Conservation (phyloP, 2,113 vertebrate species). For the Petroica traversi region DNA sequence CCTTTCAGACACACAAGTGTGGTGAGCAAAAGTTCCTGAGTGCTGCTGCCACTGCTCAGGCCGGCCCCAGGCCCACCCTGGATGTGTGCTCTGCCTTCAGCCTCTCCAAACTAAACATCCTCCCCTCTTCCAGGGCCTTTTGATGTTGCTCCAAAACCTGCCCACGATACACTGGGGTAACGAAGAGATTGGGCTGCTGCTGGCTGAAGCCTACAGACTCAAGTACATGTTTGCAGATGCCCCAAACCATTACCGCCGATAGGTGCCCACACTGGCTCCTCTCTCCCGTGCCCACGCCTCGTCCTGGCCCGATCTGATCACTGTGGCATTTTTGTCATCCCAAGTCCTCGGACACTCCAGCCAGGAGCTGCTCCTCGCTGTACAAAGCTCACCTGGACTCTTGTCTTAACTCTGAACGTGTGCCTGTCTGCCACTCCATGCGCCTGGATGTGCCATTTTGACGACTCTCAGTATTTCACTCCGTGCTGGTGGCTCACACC, state of each 20-base stretch:
- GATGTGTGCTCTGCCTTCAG: neutral
- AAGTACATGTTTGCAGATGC: constrained; percentile 99
- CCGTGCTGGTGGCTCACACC: neutral
- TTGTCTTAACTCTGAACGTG: constrained; percentile 64
- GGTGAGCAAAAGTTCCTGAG: rapidly evolving
- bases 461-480: constrained; percentile 15
- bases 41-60: neutral
- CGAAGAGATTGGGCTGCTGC: constrained; percentile 93
- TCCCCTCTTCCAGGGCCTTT: constrained; percentile 83
- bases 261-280: constrained; percentile 64
- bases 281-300: neutral
- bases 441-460: constrained; percentile 58
- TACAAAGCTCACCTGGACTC: constrained; percentile 69
- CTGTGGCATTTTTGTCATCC: constrained; percentile 70
- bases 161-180: constrained; percentile 99
- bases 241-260: constrained; percentile 97
- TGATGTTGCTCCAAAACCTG: constrained; percentile 97
- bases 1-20: neutral
- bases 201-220: constrained; percentile 97
- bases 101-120: neutral
- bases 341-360: constrained; percentile 30
- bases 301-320: constrained; percentile 66
- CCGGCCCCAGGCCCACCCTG: neutral
- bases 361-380: constrained; percentile 68
- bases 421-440: constrained; percentile 68